Evolutionary conservation across 2,113 vertebrate species (phyloP), one percentile per base, ranked within the genome.

Genomic region (Accipiter virgatus): DNA sequence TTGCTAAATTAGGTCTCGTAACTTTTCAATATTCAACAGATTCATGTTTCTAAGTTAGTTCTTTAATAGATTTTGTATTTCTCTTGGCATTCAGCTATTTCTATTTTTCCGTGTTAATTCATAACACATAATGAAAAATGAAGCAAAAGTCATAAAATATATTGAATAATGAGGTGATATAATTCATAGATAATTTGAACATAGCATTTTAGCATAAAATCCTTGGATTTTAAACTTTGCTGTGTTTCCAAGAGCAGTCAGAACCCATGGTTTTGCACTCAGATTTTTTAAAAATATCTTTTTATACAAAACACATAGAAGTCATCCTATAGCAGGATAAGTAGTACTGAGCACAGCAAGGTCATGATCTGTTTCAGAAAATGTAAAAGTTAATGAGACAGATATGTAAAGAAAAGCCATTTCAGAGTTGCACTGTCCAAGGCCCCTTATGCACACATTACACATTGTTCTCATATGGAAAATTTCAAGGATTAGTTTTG

Each of bases 11-110:
- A 56, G 3, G 56, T 72, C n/a, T 83, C 6, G 0, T n/a, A 53
- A 50, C 32, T 93, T 93, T 93, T 94, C 82, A 90, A 13, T 94
- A 91, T 89, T 93, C 79, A 91, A 61, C 18, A 70, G 27, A 71
- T 90, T 74, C 4, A 1, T 53, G 8, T 88, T 96, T 95, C 80
- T 43, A 66, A 92, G 75, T 93, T 93, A 95, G 52, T 56, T 88
- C 16, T 79, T 66, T 53, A 83, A 59, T 52, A 91, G 13, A 80
- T 70, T 74, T 82, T 34, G 50, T 42, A 81, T 91, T 93, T 95
- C 25, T 95, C 11, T 62, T 53, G 11, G 4, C 79, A 62, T 85
- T 70, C 62, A 74, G 29, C 4, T 91, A 47, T 89, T 89, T 91
- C 17, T 91, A 14, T 22, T 87, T 94, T 89, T 72, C 43, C 32